Base-by-base conservation (phyloP, 2,113 vertebrate species). In the Callithrix jacchus region DNA sequence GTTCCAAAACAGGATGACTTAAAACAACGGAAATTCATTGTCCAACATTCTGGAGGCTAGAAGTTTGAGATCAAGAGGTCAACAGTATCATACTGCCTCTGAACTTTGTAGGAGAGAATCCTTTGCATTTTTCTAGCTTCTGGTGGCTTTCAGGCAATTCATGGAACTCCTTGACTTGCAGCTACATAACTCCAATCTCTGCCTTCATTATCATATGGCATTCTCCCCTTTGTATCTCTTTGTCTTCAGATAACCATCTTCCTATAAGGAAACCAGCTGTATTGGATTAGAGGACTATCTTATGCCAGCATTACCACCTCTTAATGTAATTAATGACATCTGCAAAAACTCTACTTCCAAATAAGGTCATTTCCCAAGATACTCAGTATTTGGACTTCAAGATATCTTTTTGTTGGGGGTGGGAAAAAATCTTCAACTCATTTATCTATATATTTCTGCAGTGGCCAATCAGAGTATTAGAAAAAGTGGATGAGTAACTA, bases 151-250 rank as follows among this genome's bases (percentile, higher is more conserved):
- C 14, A 40, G 84, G 18, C 23, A 89, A 56, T 37, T 3, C 35
- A 45, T 80, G 32, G 18, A 47, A 49, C 20, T 49, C n/a, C 5
- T 6, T 89, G 56, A 68, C 18, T 61, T 66, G 47, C 4, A 37
- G 40, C 16, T 37, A 47, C 1, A 4, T 52, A 49, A 35, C 2
- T 20, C 40, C 10, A 20, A 5, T 86, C 4, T 94, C 92, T 87
- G 8, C 42, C 1, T 40, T 81, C 52, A 17, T 18, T 0, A 2
- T 12, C 9, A 47, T 3, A 18, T 8, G 58, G 13, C 3, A 5
- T 71, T 54, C 35, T 49, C 12, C n/a, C 27, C 27, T 77, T 3
- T 23, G 10, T 16, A 12, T n/a, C 40, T n/a, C 23, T 82, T 6
- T 66, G 52, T 92, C 91, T 76, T 93, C 25, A 47, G n/a, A 54